Conservation (phyloP, 2,113 vertebrate genomes). For the Opisthocomus hoazin region DNA sequence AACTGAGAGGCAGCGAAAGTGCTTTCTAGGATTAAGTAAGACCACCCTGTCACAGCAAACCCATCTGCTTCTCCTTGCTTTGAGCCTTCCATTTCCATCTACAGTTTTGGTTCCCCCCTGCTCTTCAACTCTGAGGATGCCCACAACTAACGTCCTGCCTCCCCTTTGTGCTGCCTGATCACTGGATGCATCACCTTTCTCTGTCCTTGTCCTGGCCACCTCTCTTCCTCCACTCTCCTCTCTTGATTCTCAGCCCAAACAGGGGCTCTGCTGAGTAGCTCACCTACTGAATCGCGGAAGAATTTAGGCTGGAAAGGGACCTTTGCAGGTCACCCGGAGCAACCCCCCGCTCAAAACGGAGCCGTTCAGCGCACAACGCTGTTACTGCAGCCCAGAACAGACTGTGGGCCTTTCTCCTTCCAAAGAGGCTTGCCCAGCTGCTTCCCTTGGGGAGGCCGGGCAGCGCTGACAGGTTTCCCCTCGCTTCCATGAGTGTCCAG, state of each 20-base stretch:
- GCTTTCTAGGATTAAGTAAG: background rate
- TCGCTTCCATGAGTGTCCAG: background rate
- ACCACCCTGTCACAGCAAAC: background rate
- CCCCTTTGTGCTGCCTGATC: background rate
- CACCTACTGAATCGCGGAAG: background rate
- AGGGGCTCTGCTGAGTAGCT: rapidly evolving
- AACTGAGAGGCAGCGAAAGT: background rate
- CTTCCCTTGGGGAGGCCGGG: background rate
- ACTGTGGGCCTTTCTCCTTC: background rate
- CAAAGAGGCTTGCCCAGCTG: background rate
- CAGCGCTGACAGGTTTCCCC: background rate
- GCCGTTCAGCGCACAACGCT: background rate
- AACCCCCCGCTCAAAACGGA: background rate
- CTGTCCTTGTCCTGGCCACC: too few relatives aligned
- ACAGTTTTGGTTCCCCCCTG: background rate
- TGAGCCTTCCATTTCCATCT: background rate
- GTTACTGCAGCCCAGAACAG: background rate
- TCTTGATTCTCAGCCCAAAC: too few relatives aligned
- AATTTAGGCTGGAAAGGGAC: background rate
- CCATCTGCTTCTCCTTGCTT: background rate
- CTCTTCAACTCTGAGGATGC: background rate
- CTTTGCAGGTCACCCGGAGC: background rate
- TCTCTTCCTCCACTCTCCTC: too few relatives aligned
- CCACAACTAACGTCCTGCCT: background rate
- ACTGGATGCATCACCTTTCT: background rate